Percentiles rank a stretch among this genome's conserved stretches.
phyloP scores from a whole-genome alignment of 1,140 invertebrate genomes.

The Ephestia elutella region DNA sequence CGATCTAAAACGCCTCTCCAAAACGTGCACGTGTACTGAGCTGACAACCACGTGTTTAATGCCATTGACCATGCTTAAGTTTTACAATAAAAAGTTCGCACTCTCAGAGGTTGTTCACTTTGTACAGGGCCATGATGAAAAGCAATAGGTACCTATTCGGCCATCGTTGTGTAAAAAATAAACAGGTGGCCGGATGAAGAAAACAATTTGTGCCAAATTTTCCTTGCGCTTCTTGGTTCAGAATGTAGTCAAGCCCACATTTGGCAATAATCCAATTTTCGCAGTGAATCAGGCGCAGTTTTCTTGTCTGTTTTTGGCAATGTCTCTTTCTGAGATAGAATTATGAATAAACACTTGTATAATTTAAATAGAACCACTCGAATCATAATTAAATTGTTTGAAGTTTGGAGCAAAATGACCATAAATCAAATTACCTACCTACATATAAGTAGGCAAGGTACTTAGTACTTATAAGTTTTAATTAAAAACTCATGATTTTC shows the following conservation, averaged over 20 bases:
- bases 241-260: conserved; percentile 36
- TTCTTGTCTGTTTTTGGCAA: conserved; percentile 62
- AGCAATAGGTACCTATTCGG: neutral
- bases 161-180: conserved; percentile 13
- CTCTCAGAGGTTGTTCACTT: neutral
- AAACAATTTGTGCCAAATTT: conserved; percentile 67
- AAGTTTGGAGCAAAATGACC: too few species aligned
- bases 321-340: conserved; percentile 24
- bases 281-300: conserved; percentile 53
- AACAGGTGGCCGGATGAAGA: conserved; percentile 49
- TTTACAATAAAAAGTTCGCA: conserved; percentile 13
- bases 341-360: conserved; percentile 4
- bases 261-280: conserved; percentile 60
- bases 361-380: too few species aligned
- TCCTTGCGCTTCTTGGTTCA: conserved; percentile 45
- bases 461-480: too few species aligned
- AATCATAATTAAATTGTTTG: too few species aligned
- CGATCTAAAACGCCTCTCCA: too few species aligned
- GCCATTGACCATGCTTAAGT: neutral
- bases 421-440: too few species aligned
- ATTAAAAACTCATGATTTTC: too few species aligned
- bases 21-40: too few species aligned
- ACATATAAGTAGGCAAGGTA: too few species aligned
- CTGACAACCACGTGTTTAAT: too few species aligned
- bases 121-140: neutral